A percentile compares a stretch with the other conserved stretches of the same genome.
These are phyloP conservation scores for Drepana arcuata DNA, from an alignment of 1,140 invertebrate genomes.

Conservation along the genomic window DNA sequence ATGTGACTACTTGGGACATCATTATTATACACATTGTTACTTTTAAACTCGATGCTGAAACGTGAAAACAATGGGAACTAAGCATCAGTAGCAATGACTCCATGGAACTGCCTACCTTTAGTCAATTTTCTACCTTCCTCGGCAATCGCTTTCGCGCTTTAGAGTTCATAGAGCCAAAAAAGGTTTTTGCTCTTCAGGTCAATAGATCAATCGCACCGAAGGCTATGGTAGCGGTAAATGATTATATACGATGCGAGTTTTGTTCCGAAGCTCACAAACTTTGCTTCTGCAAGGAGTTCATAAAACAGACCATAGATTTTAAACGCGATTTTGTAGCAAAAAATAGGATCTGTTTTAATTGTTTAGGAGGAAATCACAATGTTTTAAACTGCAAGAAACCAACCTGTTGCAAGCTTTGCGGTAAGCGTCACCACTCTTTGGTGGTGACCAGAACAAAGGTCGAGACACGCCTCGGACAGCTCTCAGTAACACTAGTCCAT, in stretches of 20 bases:
- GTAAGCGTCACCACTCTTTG: neutral
- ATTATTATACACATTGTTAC: neutral
- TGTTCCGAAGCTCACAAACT: neutral
- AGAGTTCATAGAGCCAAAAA: neutral
- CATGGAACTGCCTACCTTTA: neutral
- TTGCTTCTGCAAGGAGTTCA: slow-evolving; percentile 3
- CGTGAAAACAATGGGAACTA: neutral
- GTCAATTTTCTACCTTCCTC: neutral
- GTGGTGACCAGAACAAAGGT: neutral
- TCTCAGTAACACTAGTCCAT: neutral
- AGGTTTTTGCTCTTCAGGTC: too few species aligned
- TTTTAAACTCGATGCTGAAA: neutral
- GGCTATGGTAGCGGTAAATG: too few species aligned
- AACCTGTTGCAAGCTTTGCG: slow-evolving; percentile 1
- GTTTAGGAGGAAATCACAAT: slow-evolving; percentile 1
- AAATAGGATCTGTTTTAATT: slow-evolving; percentile 5
- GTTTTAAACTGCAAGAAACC: neutral
- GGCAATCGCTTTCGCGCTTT: neutral
- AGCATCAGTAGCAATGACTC: neutral
- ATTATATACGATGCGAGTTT: too few species aligned
- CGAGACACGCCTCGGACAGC: neutral
- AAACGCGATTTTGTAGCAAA: slow-evolving; percentile 1
- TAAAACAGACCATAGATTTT: neutral
- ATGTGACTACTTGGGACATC: neutral
- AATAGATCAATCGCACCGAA: too few species aligned